Conservation (phyloP, 2,888 invertebrate species). For the Ypsolopha scabrella region DNA sequence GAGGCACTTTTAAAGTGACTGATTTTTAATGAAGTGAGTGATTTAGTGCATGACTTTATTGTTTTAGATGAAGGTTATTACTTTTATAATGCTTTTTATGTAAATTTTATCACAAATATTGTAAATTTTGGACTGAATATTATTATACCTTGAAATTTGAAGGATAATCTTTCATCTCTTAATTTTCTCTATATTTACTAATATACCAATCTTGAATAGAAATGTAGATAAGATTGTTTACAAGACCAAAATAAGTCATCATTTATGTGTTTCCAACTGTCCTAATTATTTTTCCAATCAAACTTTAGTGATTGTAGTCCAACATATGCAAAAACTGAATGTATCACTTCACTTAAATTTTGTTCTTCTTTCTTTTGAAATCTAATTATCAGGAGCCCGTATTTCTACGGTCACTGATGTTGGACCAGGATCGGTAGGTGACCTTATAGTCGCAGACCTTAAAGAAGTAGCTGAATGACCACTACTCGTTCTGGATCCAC, state of each 20-base stretch:
- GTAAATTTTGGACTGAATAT: conserved; percentile 56
- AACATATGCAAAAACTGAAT: not conserved
- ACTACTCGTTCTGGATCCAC: conserved; percentile 82
- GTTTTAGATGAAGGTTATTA: not conserved
- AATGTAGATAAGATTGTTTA: no score
- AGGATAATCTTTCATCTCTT: not conserved
- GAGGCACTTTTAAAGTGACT: conserved; percentile 1
- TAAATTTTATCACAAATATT: conserved; percentile 61
- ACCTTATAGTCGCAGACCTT: conserved; percentile 71
- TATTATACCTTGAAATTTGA: conserved; percentile 5
- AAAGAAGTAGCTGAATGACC: conserved; percentile 82
- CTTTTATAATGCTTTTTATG: conserved; percentile 5
- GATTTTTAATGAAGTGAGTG: not conserved
- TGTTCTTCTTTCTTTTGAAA: conserved; percentile 3
- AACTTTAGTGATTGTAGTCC: not conserved
- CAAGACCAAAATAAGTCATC: not conserved
- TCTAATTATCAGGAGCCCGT: conserved; percentile 74
- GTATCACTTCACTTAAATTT: conserved; percentile 9
- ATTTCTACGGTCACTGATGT: conserved; percentile 81
- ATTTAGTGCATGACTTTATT: not conserved
- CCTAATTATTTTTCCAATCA: not conserved
- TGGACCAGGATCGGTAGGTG: conserved; percentile 52
- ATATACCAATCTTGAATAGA: no score
- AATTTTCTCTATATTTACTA: not conserved
- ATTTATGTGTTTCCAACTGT: not conserved